phyloP scores from a whole-genome alignment of 2,113 vertebrate species.

The Cyprinodon variegatus region DNA sequence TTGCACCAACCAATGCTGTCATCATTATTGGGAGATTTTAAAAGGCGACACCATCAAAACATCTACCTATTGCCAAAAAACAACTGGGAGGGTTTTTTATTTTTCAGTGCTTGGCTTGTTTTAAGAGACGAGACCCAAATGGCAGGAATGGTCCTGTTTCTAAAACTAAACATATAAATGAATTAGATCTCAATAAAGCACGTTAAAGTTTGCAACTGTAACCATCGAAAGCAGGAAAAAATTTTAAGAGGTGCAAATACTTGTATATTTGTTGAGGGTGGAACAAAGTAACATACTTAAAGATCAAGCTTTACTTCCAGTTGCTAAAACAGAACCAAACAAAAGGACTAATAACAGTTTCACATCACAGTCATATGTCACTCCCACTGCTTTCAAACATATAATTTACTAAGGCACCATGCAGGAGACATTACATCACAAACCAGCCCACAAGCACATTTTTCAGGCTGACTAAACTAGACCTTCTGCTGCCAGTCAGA shows the following conservation, averaged over 20 bases:
- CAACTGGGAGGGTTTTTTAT: too few species aligned
- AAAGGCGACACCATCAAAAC: too few species aligned
- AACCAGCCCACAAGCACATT: conserved; percentile 40
- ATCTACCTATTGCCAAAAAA: too few species aligned
- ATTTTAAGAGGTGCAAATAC: background rate
- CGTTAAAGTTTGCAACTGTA: background rate
- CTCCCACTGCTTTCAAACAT: conserved; percentile 7
- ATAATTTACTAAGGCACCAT: conserved; percentile 37
- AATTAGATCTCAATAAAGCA: background rate
- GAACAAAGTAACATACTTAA: background rate
- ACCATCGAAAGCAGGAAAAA: background rate
- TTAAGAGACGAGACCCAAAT: too few species aligned
- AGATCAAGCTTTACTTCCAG: background rate
- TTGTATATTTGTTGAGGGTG: background rate
- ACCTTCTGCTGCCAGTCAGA: conserved; percentile 18
- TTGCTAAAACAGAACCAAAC: conserved; percentile 10
- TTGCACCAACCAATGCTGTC: too few species aligned
- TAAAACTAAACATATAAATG: too few species aligned
- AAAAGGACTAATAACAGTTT: background rate
- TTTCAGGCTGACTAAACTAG: conserved; percentile 34
- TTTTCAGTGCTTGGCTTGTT: too few species aligned
- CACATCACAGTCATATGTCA: conserved; percentile 11
- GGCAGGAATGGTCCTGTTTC: too few species aligned
- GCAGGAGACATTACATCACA: conserved; percentile 46
- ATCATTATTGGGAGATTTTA: too few species aligned